Evolutionary conservation across 2,797 vertebrate species (phyloP), one percentile per base, ranked within the genome.

Genomic region (Pteronotus mesoamericanus): DNA sequence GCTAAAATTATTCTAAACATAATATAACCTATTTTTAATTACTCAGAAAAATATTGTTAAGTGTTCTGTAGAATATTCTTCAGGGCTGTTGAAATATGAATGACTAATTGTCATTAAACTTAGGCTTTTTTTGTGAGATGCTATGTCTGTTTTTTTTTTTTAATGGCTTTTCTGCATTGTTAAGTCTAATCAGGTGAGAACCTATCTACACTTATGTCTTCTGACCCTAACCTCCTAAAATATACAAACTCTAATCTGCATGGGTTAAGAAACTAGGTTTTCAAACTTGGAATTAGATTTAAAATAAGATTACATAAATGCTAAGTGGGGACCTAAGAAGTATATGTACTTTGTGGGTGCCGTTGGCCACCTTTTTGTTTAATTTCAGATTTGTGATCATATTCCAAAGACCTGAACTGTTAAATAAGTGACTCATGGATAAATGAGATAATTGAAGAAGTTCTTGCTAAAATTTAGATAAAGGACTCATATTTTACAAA

Each of bases 361-460:
- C 74, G 53, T 8, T 29, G 44, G 34, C 44, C 32, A 39, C 29
- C 2, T 85, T 84, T 86, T 48, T 34, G 78, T 61, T 86, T 89
- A 51, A 78, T 72, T 91, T 94, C 53, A 91, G 68, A 86, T 57
- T 57, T 89, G n/a, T 59, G 44, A 24, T 79, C 61, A 59, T 53
- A 83, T 71, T 94, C 14, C 37, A 94, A 82, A 94, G n/a, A 89
- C 39, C 8, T 66, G 61, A 89, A 32, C n/a, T 97, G 32, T 75
- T 75, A 80, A 92, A 79, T 86, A 94, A 88, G 37, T 72, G 46
- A 94, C 3, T 51, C 0, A 1, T 34, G 34, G 24, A 29, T 87
- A 68, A 91, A 5, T 86, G 39, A 93, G 34, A 64, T 72, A 91
- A 34, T 57, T 57, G 18, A 64, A 94, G 16, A 92, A 15, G 6